Base-by-base conservation (phyloP, 2,113 vertebrate species). In the Dissostichus mawsoni region DNA sequence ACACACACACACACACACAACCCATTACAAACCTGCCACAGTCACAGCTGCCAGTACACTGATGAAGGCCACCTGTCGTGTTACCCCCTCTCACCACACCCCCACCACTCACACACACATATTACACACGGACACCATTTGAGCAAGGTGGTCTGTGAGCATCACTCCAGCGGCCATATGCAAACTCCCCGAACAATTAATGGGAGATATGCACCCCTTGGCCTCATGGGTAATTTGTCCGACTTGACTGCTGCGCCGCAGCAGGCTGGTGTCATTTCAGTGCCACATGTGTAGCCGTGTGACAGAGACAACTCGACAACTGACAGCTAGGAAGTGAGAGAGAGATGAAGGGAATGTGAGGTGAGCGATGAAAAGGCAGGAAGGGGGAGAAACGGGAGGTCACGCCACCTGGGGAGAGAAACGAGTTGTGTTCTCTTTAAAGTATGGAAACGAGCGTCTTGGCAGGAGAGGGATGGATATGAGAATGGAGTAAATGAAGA, bases 1-100 rank as follows among this genome's bases (percentile, higher is more conserved):
- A 76, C 83, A 62, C 75, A 73, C 74, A 81, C 72, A 78, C 77
- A 83, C 84, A 78, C 80, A 83, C 80, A 82, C 63, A 89, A 87
- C 88, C 90, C 86, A 93, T 93, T 91, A 92, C 92, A 93, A 91
- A 91, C 92, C 89, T 91, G 92, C 93, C 87, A 86, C 94, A 92
- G 92, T 89, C 93, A 92, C 95, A 95, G 94, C 94, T 95, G 94
- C 94, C 94, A 94, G 91, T 82, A 79, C 86, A 81, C 92, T 94
- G 94, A 95, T 94, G 94, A 95, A 95, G 90, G 93, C 91, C 95
- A 95, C 95, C 95, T 95, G 94, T 95, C 90, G 89, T 91, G 86
- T 87, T 87, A 74, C 88, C 83, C 65, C 67, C 68, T 66, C 78
- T 67, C 78, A 66, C 65, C 51, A 4, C 77, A 44, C 36, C 51